Evolutionary conservation across 2,797 vertebrate genomes (phyloP), one percentile per base, ranked within the genome.

Genomic region (Corythornis leucogaster): DNA sequence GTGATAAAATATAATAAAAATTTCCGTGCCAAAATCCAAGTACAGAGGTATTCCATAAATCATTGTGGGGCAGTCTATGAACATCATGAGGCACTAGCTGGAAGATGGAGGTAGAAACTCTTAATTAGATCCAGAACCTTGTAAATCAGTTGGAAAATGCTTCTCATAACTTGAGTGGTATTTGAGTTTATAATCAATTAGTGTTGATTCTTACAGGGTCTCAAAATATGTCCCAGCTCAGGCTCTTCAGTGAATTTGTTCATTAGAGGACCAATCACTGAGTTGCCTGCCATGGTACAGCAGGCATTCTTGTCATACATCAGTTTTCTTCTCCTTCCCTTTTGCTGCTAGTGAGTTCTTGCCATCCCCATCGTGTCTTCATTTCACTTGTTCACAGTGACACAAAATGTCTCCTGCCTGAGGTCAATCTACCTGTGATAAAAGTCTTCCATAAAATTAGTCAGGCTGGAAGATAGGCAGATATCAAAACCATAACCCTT

Each of bases 361-460:
- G 16, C 84, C 59, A 69, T 73, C 75, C 40, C 59, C 22, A 45
- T 69, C 9, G 0, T 78, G 79, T 90, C 81, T 92, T 94, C 79
- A 53, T 90, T 92, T 89, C 90, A 67, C 10, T 57, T 76, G 71
- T 79, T 95, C 85, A 50, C 57, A 38, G 88, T 93, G 90, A 92
- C 90, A 94, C 86, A 80, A 92, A 92, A 92, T 93, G 79, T 85
- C 93, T 92, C 45, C 92, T 93, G 90, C 92, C 90, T 58, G 51
- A 90, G 89, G 95, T 94, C 92, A 93, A 33, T 93, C 92, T 93
- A 20, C 69, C 62, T 63, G 31, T 87, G 95, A 96, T 95, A 78
- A 94, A 94, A 96, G 90, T 78, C 79, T 76, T 87, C 78, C 43
- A 9, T 4, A 38, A 90, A 94, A 95, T 89, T 59, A 96, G 86